These are phyloP conservation scores for Sterrhoptilus dennistouni DNA, from an alignment of 2,113 vertebrate species.

Conservation along the genomic window DNA sequence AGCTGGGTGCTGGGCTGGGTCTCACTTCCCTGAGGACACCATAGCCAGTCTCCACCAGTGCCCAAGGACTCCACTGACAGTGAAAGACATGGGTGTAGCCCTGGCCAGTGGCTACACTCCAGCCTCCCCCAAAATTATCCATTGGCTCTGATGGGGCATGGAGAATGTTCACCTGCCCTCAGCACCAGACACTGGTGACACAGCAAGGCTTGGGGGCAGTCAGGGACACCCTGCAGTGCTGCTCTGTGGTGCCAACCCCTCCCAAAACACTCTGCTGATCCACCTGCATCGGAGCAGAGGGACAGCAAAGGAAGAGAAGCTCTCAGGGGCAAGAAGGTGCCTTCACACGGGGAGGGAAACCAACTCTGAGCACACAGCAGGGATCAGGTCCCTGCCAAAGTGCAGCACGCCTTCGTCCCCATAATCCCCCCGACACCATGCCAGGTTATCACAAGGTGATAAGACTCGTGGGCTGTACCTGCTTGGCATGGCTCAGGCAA, in stretches of 20 bases:
- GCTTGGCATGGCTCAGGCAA: slow-evolving; percentile 13
- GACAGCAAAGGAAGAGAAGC: background rate
- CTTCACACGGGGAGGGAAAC: rapidly evolving
- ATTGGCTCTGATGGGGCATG: rapidly evolving
- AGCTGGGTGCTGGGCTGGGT: background rate
- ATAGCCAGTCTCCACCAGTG: background rate
- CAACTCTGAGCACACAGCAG: background rate
- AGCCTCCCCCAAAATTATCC: background rate
- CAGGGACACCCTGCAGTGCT: too few relatives aligned
- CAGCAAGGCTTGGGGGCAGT: background rate
- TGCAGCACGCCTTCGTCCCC: background rate
- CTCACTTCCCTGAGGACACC: background rate
- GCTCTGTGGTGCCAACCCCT: background rate
- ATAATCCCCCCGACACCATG: background rate
- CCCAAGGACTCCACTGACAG: too few relatives aligned
- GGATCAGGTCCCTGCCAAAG: background rate
- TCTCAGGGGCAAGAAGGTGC: background rate
- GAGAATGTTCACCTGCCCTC: background rate
- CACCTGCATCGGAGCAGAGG: rapidly evolving
- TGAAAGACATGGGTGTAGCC: rapidly evolving
- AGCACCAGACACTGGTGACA: rapidly evolving
- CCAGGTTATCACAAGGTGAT: slow-evolving; percentile 33
- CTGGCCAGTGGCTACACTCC: rapidly evolving
- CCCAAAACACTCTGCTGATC: background rate
- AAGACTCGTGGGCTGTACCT: slow-evolving; percentile 1